Evolutionary conservation across 2,797 vertebrate species (phyloP).

Genomic region (Cryptoprocta ferox): DNA sequence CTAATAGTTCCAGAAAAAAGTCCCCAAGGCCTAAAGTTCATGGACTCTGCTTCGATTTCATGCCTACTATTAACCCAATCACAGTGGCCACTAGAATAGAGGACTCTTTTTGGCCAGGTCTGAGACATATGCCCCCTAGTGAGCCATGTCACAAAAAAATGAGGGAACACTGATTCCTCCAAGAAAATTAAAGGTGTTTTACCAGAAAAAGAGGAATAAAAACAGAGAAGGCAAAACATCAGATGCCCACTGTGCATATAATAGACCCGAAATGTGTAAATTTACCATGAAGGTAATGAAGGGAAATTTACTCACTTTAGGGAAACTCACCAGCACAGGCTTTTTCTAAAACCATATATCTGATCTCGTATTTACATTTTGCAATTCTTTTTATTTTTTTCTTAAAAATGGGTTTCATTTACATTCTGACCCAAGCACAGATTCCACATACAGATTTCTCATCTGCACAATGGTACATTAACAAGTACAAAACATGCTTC

Average conservation of each 20-base stretch:
- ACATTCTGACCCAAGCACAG: slow-evolving; percentile 85
- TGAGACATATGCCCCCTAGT: not conserved
- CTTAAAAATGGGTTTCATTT: slow-evolving; percentile 88
- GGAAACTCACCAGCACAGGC: not conserved
- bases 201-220: not conserved
- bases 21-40: not conserved
- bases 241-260: not conserved
- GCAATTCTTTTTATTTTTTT: slow-evolving; percentile 50
- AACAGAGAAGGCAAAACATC: not conserved
- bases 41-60: not conserved
- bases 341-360: not conserved
- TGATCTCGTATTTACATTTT: not conserved
- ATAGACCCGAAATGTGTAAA: not conserved
- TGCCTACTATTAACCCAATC: not conserved
- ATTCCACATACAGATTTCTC: slow-evolving; percentile 83
- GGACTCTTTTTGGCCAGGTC: not conserved
- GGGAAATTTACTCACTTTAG: not conserved
- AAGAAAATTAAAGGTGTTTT: not conserved
- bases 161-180: not conserved
- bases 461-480: slow-evolving; percentile 83
- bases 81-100: not conserved
- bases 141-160: not conserved
- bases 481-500: slow-evolving; percentile 88
- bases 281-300: not conserved
- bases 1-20: not conserved